Evolutionary conservation across 2,888 invertebrate genomes (phyloP).

Genomic region (Mythimna pallens): DNA sequence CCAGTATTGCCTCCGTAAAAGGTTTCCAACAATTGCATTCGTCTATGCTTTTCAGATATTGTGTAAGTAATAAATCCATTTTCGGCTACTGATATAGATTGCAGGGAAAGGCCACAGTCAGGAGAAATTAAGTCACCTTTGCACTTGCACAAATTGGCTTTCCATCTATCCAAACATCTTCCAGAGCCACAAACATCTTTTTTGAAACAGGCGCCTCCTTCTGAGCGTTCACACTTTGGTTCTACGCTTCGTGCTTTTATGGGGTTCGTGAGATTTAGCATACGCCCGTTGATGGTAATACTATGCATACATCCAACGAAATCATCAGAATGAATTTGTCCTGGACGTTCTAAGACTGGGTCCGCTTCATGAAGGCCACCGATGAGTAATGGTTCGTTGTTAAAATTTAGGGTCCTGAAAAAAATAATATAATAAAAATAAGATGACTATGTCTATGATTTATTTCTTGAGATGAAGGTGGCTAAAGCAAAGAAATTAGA

Average conservation of each 20-base stretch:
- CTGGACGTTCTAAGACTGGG: conserved; percentile 96
- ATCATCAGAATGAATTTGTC: conserved; percentile 97
- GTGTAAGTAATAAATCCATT: conserved; percentile 95
- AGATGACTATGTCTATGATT: background rate
- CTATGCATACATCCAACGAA: conserved; percentile 98
- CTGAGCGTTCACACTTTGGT: conserved; percentile 94
- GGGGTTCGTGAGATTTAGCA: conserved; percentile 95
- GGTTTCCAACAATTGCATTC: conserved; percentile 96
- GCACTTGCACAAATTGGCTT: conserved; percentile 93
- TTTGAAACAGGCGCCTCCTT: conserved; percentile 92
- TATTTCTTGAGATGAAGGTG: background rate
- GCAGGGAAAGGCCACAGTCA: conserved; percentile 94
- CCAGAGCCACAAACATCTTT: conserved; percentile 91
- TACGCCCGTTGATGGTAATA: conserved; percentile 96
- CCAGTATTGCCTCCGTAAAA: conserved; percentile 94
- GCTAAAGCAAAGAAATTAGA: too few species aligned
- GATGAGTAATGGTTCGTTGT: conserved; percentile 95
- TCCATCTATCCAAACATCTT: conserved; percentile 96
- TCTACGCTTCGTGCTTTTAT: conserved; percentile 93
- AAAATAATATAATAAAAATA: conserved; percentile 43
- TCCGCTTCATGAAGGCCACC: conserved; percentile 96
- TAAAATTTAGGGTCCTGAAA: conserved; percentile 97
- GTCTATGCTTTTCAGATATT: conserved; percentile 95
- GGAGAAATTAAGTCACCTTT: conserved; percentile 93
- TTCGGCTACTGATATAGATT: conserved; percentile 94